Conservation (phyloP, 2,888 invertebrate genomes). For the Leptopterna dolabrata region DNA sequence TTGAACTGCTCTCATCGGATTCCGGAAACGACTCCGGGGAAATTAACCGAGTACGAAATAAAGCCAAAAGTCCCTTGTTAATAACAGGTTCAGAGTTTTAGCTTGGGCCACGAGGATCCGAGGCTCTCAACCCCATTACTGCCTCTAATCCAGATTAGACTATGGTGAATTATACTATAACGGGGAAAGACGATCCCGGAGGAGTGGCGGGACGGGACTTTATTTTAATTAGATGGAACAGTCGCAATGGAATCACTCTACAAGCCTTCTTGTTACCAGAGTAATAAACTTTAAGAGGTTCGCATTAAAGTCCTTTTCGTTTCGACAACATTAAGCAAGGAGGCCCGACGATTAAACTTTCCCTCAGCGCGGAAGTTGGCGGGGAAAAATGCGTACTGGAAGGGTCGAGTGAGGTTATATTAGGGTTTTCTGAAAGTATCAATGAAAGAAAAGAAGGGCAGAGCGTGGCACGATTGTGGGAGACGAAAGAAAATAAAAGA, state of each 20-base stretch:
- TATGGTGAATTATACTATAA: constrained; percentile 30
- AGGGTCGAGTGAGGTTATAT: not conserved
- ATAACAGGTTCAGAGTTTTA: constrained; percentile 33
- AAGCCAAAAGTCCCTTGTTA: constrained; percentile 25
- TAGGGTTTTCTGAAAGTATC: not conserved
- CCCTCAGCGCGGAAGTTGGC: not conserved
- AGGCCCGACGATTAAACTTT: constrained; percentile 20
- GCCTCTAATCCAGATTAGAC: constrained; percentile 37
- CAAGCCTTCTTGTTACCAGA: constrained; percentile 36
- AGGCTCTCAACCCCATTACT: constrained; percentile 33
- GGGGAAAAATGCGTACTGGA: not conserved
- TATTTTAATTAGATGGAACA: constrained; percentile 33
- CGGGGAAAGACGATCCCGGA: constrained; percentile 4
- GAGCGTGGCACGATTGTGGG: not conserved
- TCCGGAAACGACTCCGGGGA: not conserved
- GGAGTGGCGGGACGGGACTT: not conserved
- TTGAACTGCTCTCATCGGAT: constrained; percentile 14
- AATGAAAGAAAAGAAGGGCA: not conserved
- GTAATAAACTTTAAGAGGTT: constrained; percentile 31
- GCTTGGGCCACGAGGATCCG: constrained; percentile 3
- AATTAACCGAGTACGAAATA: constrained; percentile 9
- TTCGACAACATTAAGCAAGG: constrained; percentile 21
- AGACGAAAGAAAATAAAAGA: not conserved
- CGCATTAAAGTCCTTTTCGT: constrained; percentile 30
- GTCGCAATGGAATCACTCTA: constrained; percentile 26